Evolutionary conservation across 1,140 invertebrate species (phyloP).

Genomic region (Bombus consobrinus): DNA sequence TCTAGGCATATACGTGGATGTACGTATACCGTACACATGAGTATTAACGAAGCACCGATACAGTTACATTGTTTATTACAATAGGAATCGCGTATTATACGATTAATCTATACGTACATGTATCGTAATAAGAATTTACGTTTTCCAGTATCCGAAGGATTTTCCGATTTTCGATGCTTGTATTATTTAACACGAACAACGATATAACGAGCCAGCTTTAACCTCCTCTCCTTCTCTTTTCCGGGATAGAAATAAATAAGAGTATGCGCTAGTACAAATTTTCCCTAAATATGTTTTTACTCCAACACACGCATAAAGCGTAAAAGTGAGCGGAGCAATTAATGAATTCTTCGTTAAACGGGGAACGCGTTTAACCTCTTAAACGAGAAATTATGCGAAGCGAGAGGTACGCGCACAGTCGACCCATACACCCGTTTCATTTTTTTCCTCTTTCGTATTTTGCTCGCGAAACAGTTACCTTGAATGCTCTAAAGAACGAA

Average conservation of each 20-base stretch:
- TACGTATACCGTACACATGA: too few species aligned
- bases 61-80: too few species aligned
- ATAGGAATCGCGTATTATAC: too few species aligned
- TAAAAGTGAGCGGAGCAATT: background rate
- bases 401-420: background rate
- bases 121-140: too few species aligned
- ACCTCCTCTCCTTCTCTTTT: background rate
- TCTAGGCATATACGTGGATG: too few species aligned
- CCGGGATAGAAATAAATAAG: background rate
- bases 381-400: slow-evolving; percentile 27
- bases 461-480: too few species aligned
- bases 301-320: background rate
- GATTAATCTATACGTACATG: too few species aligned
- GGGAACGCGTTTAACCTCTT: slow-evolving; percentile 25
- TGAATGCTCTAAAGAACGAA: background rate
- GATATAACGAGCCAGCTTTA: too few species aligned
- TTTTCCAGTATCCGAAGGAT: too few species aligned
- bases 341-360: slow-evolving; percentile 32
- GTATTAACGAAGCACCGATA: too few species aligned
- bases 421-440: background rate
- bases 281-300: background rate
- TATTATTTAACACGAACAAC: too few species aligned
- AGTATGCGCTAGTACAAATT: background rate
- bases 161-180: too few species aligned
- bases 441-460: background rate